Conservation (phyloP, 2,888 invertebrate genomes). For the Cinara cedri region DNA sequence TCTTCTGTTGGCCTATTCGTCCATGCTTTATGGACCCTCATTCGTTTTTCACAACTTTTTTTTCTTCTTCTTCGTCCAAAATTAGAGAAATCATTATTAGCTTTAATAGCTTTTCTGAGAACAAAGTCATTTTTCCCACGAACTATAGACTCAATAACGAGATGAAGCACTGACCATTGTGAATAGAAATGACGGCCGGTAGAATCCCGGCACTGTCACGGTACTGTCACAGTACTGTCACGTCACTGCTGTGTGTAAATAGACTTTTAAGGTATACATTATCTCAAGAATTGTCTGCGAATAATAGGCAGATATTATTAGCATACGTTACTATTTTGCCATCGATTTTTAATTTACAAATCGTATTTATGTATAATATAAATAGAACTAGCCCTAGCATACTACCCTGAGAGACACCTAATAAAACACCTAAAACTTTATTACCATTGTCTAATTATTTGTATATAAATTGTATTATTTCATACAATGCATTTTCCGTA, state of each 20-base stretch:
- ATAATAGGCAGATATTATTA: no score
- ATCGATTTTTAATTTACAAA: no score
- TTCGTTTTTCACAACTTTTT: not conserved
- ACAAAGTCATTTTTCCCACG: conserved; percentile 8
- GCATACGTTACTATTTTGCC: no score
- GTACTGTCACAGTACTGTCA: conserved; percentile 7
- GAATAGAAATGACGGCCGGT: conserved; percentile 35
- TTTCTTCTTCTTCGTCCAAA: conserved; percentile 32
- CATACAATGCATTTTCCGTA: no score
- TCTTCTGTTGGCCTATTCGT: conserved; percentile 12
- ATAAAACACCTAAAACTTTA: no score
- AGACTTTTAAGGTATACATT: no score
- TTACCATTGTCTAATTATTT: no score
- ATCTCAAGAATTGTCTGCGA: no score
- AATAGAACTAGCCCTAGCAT: no score
- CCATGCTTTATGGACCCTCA: conserved; percentile 60
- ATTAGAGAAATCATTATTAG: conserved; percentile 28
- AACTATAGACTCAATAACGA: conserved; percentile 9
- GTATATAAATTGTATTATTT: no score
- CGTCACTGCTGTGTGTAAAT: conserved; percentile 33
- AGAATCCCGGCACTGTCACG: conserved; percentile 14
- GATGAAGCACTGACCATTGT: conserved; percentile 19
- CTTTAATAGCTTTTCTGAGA: conserved; percentile 29
- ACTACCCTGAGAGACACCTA: no score
- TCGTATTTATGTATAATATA: no score